Conservation (phyloP, 2,797 vertebrate genomes). For the Pseudochromis fuscus region DNA sequence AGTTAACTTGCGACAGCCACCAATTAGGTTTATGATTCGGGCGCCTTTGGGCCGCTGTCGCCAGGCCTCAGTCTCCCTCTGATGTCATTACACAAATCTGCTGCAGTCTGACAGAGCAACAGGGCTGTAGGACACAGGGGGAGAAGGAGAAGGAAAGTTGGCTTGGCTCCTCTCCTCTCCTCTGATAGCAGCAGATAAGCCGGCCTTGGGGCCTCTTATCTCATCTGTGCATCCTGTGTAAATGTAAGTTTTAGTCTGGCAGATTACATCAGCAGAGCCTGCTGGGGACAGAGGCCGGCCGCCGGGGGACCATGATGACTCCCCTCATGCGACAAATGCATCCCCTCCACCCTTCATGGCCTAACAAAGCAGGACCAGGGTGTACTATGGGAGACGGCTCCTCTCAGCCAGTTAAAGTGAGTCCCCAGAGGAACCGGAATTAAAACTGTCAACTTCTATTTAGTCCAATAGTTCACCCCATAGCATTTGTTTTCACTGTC, state of each 20-base stretch:
- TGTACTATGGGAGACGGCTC: slow-evolving; percentile 61
- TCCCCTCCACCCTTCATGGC: slow-evolving; percentile 68
- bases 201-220: slow-evolving; percentile 82
- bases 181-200: slow-evolving; percentile 85
- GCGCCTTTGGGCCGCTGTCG: slow-evolving; percentile 78
- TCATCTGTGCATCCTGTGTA: slow-evolving; percentile 81
- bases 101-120: slow-evolving; percentile 74
- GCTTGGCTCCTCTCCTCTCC: slow-evolving; percentile 78
- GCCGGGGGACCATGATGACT: slow-evolving; percentile 73
- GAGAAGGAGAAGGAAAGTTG: slow-evolving; percentile 67
- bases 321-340: slow-evolving; percentile 79
- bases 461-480: slow-evolving; percentile 55
- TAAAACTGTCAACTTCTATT: slow-evolving; percentile 79
- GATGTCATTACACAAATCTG: slow-evolving; percentile 74
- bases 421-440: slow-evolving; percentile 73
- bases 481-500: slow-evolving; percentile 76
- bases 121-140: slow-evolving; percentile 71
- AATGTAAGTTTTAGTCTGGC: slow-evolving; percentile 84
- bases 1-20: slow-evolving; percentile 78
- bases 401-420: slow-evolving; percentile 71
- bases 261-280: slow-evolving; percentile 84
- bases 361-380: slow-evolving; percentile 67
- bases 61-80: slow-evolving; percentile 77
- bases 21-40: slow-evolving; percentile 71
- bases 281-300: slow-evolving; percentile 79